phyloP scores from a whole-genome alignment of 2,888 invertebrate genomes.

The Ischnus inquisitorius region DNA sequence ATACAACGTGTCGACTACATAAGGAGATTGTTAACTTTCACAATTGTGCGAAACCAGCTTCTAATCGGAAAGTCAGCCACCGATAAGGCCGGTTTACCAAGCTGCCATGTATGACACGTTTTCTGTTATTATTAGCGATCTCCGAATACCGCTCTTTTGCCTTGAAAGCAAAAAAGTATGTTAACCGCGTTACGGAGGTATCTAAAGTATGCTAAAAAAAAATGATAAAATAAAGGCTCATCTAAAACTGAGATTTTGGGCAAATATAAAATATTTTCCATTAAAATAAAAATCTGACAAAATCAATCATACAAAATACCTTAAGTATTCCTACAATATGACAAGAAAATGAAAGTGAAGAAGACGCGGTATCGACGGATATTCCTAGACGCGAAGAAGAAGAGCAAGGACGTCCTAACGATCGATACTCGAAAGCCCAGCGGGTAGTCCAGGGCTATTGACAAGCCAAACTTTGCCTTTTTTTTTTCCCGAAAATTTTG shows the following conservation, averaged over 20 bases:
- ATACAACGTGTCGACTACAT: background rate
- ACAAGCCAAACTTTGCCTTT: constrained; percentile 62
- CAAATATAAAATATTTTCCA: too few relatives aligned
- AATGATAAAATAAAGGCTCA: constrained; percentile 11
- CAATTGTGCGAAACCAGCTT: constrained; percentile 44
- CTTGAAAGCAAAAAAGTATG: background rate
- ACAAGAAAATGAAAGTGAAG: constrained; percentile 7
- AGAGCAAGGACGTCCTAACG: constrained; percentile 64
- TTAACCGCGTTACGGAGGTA: too few relatives aligned
- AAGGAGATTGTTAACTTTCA: constrained; percentile 39
- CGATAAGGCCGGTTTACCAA: constrained; percentile 56
- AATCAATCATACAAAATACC: too few relatives aligned
- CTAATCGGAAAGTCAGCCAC: constrained; percentile 57
- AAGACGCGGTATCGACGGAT: background rate
- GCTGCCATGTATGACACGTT: constrained; percentile 12
- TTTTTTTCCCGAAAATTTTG: constrained; percentile 57
- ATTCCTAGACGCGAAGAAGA: constrained; percentile 42
- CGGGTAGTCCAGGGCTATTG: constrained; percentile 20
- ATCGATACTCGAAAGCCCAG: constrained; percentile 55
- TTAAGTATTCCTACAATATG: background rate
- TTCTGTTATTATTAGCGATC: constrained; percentile 39
- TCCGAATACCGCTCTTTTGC: background rate
- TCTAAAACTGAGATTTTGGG: too few relatives aligned
- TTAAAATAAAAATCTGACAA: too few relatives aligned
- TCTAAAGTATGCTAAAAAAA: too few relatives aligned